phyloP scores from a whole-genome alignment of 2,888 invertebrate species.

The Zelleria hepariella region DNA sequence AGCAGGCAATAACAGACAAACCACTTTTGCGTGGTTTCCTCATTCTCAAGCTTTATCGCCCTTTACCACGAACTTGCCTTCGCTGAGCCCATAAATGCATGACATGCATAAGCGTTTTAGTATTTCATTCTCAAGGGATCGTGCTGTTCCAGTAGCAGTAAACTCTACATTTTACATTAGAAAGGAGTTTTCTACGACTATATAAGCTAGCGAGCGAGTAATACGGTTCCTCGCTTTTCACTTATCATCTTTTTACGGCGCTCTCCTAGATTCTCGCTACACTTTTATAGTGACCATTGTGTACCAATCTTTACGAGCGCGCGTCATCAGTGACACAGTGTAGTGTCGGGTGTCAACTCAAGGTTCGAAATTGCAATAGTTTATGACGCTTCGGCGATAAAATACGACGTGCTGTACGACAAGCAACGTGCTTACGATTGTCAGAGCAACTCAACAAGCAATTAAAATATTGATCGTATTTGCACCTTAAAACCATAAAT shows the following conservation, averaged over 20 bases:
- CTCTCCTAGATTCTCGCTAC: background rate
- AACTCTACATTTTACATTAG: too few species aligned
- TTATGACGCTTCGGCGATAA: constrained; percentile 1
- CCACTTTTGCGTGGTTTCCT: background rate
- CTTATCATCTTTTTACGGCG: background rate
- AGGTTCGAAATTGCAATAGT: constrained; percentile 18
- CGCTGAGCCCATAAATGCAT: background rate
- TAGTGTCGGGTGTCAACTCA: constrained; percentile 28
- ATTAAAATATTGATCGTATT: background rate
- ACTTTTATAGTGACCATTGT: background rate
- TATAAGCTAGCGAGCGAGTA: too few species aligned
- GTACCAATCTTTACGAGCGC: background rate
- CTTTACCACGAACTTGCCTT: background rate
- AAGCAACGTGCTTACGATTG: background rate
- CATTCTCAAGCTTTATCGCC: background rate
- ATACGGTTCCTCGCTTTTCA: too few species aligned
- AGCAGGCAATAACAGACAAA: background rate
- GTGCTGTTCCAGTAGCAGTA: too few species aligned
- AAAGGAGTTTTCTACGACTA: too few species aligned
- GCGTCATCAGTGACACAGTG: constrained; percentile 19
- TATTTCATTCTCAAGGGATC: background rate
- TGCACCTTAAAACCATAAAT: background rate
- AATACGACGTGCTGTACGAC: background rate
- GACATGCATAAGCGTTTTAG: background rate
- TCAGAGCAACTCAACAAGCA: background rate